These are phyloP conservation scores for Antechinus flavipes DNA, from an alignment of 2,113 vertebrate species.

Conservation along the genomic window DNA sequence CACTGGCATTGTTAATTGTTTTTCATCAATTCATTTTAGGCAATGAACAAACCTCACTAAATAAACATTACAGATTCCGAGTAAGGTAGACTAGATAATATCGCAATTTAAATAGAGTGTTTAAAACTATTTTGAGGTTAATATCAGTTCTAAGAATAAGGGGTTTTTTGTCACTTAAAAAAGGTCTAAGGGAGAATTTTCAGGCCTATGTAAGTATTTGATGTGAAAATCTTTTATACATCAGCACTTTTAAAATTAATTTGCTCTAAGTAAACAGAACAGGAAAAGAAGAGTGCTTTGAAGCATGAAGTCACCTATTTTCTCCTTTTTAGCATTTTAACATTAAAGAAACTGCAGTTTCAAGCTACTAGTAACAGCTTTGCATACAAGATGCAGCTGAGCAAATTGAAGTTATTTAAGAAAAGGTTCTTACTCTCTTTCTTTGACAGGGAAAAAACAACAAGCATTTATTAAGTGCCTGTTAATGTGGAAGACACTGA, in stretches of 20 bases:
- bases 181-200: neutral
- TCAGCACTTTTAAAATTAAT: slow-evolving; percentile 27
- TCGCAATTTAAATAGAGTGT: neutral
- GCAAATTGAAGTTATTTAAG: slow-evolving; percentile 14
- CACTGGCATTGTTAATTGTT: neutral
- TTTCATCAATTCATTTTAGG: slow-evolving; percentile 11
- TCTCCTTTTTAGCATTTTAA: neutral
- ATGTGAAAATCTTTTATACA: slow-evolving; percentile 17
- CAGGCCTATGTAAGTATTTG: slow-evolving; percentile 23
- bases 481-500: neutral
- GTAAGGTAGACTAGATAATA: neutral
- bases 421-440: neutral
- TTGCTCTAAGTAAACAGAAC: slow-evolving; percentile 5
- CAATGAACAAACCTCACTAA: neutral
- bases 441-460: neutral
- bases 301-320: neutral
- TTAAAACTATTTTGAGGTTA: neutral
- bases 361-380: slow-evolving; percentile 34
- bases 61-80: slow-evolving; percentile 8
- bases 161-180: neutral
- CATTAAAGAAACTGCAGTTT: slow-evolving; percentile 23
- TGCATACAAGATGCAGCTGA: neutral
- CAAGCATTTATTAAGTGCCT: neutral
- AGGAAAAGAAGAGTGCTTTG: slow-evolving; percentile 20
- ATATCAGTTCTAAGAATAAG: neutral